Evolutionary conservation across 2,888 invertebrate species (phyloP).

Genomic region (Apodemia hepburni): DNA sequence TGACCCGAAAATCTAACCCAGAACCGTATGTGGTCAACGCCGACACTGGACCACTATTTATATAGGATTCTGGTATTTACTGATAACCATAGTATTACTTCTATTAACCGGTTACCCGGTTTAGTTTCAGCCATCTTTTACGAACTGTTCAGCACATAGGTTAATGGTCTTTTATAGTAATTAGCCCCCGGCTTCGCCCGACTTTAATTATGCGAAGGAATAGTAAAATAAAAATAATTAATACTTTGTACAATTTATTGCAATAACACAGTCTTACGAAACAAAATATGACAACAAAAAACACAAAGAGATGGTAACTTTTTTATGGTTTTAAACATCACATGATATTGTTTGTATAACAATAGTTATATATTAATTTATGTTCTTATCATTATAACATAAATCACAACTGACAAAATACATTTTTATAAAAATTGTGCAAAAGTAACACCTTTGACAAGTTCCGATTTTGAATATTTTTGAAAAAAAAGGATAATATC

Average conservation of each 20-base stretch:
- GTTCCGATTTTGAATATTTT: neutral
- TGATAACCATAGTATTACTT: too few relatives aligned
- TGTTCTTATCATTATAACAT: conserved; percentile 12
- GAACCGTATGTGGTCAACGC: too few relatives aligned
- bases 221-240: conserved; percentile 4
- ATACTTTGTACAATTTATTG: conserved; percentile 73
- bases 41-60: too few relatives aligned
- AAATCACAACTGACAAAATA: conserved; percentile 13
- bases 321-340: conserved; percentile 49
- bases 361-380: conserved; percentile 13
- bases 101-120: too few relatives aligned
- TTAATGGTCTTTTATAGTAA: too few relatives aligned
- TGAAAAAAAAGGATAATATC: neutral
- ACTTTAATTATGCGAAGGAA: neutral
- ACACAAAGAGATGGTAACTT: conserved; percentile 71
- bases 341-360: conserved; percentile 30
- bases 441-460: neutral
- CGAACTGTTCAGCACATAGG: too few relatives aligned
- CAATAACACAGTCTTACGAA: conserved; percentile 74
- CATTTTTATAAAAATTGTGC: neutral
- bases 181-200: too few relatives aligned
- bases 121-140: too few relatives aligned
- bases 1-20: too few relatives aligned
- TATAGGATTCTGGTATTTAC: too few relatives aligned
- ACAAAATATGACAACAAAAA: conserved; percentile 66